Evolutionary conservation across 2,888 invertebrate genomes (phyloP), one percentile per base, ranked within the genome.

Genomic region (Caenorhabditis zanzibari): DNA sequence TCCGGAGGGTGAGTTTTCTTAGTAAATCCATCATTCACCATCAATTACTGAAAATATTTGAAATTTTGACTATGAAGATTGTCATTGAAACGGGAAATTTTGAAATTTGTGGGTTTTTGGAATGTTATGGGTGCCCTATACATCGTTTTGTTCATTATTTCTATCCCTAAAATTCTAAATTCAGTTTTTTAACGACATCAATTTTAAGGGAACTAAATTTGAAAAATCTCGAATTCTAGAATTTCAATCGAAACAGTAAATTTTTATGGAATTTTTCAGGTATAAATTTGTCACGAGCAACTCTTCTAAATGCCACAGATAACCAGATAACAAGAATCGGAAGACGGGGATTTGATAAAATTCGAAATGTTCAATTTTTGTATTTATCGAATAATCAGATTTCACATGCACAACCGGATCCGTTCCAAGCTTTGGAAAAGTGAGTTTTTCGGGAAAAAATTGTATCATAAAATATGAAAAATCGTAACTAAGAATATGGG

Each of bases 261-360:
- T 54, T n/a, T 49, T 22, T 4, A 0, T 7, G 28, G 24, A 56
- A 59, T 26, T 2, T 69, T 80, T 26, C 28, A 66, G 85, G 64
- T 19, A 54, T 74, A 12, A 58, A 69, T 16, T 76, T 88, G 28
- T 22, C 68, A 4, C 49, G 71, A 26, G 35, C 89, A 24, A 81
- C 85, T 10, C 58, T 88, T 10, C 41, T 88, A 5, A 85, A 89
- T 58, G 64, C 85, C 16, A 81, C 86, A 9, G 80, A 81, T 59
- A 87, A 89, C 44, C 71, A 75, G 26, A 87, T 89, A 28, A 59
- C 74, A n/a, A 35, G 83, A 28, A 81, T 89, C 35, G 85, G 85
- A 59, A 77, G 81, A 10, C 84, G 87, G 19, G 88, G 88, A 61
- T 85, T 89, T 58, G 79, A 85, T 12, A 88, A 88, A 10, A 73